Evolutionary conservation across 2,888 invertebrate species (phyloP), one percentile per base, ranked within the genome.

Genomic region (Ectropis crepuscularia): DNA sequence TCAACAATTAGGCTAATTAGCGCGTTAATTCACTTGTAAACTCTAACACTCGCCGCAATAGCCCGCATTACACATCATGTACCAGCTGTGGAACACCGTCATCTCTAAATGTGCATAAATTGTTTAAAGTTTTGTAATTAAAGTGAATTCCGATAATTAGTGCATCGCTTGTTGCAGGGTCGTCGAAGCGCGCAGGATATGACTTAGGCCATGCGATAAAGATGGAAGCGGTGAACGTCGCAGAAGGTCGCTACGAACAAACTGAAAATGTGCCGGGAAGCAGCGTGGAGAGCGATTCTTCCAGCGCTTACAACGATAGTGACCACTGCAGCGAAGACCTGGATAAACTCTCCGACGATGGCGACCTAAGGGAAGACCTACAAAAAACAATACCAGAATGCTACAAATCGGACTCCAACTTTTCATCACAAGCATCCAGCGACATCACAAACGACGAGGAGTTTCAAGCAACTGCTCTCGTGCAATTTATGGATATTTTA

Each of bases 401-500:
- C 74, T 92, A 91, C 77, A 91, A 88, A 81, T 88, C 92, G 54
- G 92, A 92, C 74, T 87, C 88, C 58, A 90, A 89, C 72, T 86
- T 85, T 75, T 82, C 90, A 87, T 89, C 89, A 86, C 89, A 88
- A 65, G 79, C 83, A 48, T 78, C 83, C 68, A 88, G 82, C 75
- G 81, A 86, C 81, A 86, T 88, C 81, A 86, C 88, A 85, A 89
- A 86, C 68, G 90, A 91, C 75, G 92, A 92, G 66, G 91, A 92
- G 68, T 90, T 91, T 77, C 92, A 92, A 80, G 90, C 92, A 41
- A 87, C 90, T 57, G 92, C 92, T 36, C 82, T 92, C 63, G 89
- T 89, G 74, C 90, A 92, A 73, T 92, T 92, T 77, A 90, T 94
- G 88, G 89, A 93, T 78, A 93, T 94, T 67, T 83, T 95, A 70